Percentiles rank a stretch among this genome's conserved stretches.
These are phyloP conservation scores for Agrochola lychnidis DNA, from an alignment of 2,888 invertebrate species.

Conservation along the genomic window DNA sequence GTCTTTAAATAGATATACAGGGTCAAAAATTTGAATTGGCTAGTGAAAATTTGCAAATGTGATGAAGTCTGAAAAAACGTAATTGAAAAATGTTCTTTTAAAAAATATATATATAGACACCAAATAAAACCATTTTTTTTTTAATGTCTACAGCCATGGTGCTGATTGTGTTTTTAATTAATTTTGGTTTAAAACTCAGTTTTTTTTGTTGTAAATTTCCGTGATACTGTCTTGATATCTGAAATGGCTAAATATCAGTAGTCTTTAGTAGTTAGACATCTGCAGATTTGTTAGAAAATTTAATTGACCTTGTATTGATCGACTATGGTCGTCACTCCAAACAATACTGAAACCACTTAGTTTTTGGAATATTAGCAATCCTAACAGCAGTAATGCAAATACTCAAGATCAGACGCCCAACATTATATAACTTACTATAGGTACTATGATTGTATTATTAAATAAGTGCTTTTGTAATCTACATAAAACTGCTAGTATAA, in stretches of 20 bases:
- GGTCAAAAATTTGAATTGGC: not conserved
- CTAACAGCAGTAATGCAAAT: not conserved
- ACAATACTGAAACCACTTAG: not conserved
- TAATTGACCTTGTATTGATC: not conserved
- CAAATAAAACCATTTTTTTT: too few relatives aligned
- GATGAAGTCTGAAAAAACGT: too few relatives aligned
- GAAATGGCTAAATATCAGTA: too few relatives aligned
- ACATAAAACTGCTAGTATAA: conserved; percentile 6
- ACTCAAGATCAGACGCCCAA: not conserved
- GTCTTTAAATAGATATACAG: too few relatives aligned
- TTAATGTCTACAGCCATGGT: not conserved
- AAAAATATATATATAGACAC: too few relatives aligned
- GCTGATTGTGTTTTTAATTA: not conserved
- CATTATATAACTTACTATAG: not conserved
- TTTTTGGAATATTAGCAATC: conserved; percentile 13
- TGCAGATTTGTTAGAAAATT: not conserved
- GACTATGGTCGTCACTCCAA: not conserved
- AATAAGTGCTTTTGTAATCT: conserved; percentile 13
- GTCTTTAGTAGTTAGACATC: too few relatives aligned
- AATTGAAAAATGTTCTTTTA: too few relatives aligned
- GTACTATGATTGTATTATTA: conserved; percentile 10
- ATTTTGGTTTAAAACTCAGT: not conserved
- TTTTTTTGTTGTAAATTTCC: not conserved
- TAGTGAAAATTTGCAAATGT: too few relatives aligned
- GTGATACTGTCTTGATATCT: too few relatives aligned